These are phyloP conservation scores for Cladopsammia gracilis DNA, from an alignment of 64 coral and sea anemone species.

Conservation along the genomic window DNA sequence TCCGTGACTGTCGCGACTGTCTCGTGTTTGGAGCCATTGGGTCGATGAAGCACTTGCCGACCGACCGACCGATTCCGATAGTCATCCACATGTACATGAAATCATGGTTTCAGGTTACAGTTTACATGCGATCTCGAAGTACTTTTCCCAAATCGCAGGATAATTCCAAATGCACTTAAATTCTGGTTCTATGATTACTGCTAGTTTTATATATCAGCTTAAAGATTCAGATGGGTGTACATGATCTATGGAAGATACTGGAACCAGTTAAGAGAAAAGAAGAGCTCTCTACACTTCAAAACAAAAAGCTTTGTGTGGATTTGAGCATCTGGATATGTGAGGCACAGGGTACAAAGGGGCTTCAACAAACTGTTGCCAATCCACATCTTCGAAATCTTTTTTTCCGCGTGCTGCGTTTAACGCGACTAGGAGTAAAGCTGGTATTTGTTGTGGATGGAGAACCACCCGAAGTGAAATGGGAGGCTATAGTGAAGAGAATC, in stretches of 20 bases:
- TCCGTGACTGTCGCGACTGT: no score
- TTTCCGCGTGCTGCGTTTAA: constrained; percentile 85
- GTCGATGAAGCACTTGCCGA: no score
- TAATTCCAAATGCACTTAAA: no score
- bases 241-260: constrained; percentile 94
- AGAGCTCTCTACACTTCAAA: constrained; percentile 44
- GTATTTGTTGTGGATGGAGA: constrained; percentile 96
- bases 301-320: constrained; percentile 94
- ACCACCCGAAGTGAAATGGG: constrained; percentile 93
- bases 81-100: no score
- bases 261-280: constrained; percentile 77
- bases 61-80: no score
- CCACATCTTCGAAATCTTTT: constrained; percentile 95
- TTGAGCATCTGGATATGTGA: constrained; percentile 96
- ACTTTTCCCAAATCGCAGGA: no score
- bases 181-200: no score
- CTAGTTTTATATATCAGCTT: no score
- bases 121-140: no score
- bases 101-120: no score
- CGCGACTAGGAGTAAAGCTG: constrained; percentile 81
- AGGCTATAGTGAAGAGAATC: constrained; percentile 77
- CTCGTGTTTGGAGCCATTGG: no score
- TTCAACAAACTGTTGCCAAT: constrained; percentile 80
- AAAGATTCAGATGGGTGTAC: constrained; percentile 78
- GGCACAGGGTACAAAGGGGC: constrained; percentile 81